phyloP scores from a whole-genome alignment of 2,888 invertebrate species.

The Pseudococcus jackbeardsleyi region DNA sequence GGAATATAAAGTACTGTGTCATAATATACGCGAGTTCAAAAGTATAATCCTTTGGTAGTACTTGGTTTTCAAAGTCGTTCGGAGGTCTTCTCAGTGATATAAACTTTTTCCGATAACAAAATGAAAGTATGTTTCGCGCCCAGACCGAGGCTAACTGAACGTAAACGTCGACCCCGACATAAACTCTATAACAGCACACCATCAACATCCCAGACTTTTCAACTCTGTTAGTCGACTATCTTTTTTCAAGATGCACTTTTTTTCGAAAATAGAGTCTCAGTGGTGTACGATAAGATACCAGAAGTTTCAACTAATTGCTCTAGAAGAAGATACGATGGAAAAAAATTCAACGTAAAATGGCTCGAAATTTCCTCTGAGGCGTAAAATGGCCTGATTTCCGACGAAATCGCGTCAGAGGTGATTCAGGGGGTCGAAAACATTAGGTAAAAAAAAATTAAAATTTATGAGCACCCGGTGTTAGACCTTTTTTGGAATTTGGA shows the following conservation, averaged over 20 bases:
- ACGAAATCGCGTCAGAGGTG: too few species aligned
- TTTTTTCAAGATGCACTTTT: not conserved
- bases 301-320: not conserved
- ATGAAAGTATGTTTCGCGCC: conserved; percentile 34
- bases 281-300: not conserved
- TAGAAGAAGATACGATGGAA: not conserved
- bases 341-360: too few species aligned
- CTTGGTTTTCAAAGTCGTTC: conserved; percentile 57
- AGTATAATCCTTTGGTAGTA: conserved; percentile 53
- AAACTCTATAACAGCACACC: not conserved
- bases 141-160: not conserved
- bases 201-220: conserved; percentile 28
- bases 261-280: not conserved
- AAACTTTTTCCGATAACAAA: conserved; percentile 58
- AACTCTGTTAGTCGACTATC: not conserved
- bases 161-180: too few species aligned
- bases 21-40: conserved; percentile 63
- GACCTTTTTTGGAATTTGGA: too few species aligned
- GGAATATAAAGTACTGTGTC: conserved; percentile 63
- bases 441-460: too few species aligned
- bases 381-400: too few species aligned
- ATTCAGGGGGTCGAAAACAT: too few species aligned
- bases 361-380: too few species aligned
- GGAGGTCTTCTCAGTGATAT: conserved; percentile 54
- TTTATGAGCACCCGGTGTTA: too few species aligned